These are phyloP conservation scores for Phaonia tiefii DNA, from an alignment of 2,888 invertebrate genomes.

Conservation along the genomic window DNA sequence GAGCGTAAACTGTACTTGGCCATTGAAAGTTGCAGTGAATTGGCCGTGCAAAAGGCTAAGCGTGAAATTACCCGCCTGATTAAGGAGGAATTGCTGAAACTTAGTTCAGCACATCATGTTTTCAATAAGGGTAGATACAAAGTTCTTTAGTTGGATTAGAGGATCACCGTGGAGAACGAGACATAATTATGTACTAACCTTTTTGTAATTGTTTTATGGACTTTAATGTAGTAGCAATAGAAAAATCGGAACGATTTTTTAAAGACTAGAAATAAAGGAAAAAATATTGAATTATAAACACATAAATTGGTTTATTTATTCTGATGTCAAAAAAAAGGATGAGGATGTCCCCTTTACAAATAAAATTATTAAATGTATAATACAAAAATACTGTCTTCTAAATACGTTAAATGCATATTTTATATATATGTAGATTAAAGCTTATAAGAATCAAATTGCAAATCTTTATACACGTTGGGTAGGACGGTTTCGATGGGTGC, in stretches of 20 bases:
- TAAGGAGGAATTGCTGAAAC: constrained; percentile 97
- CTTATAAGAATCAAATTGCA: constrained; percentile 49
- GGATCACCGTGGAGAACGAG: neutral
- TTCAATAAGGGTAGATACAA: constrained; percentile 96
- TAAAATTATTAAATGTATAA: constrained; percentile 4
- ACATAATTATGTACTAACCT: neutral
- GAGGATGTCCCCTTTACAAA: neutral
- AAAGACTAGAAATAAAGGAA: constrained; percentile 49
- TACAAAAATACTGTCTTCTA: constrained; percentile 35
- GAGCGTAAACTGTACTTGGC: constrained; percentile 98
- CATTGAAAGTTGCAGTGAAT: constrained; percentile 98
- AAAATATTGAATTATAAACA: neutral
- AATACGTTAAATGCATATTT: constrained; percentile 9
- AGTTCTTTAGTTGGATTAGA: constrained; percentile 85
- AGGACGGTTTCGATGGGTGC: neutral
- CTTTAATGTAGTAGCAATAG: constrained; percentile 37
- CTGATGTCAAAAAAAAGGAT: neutral
- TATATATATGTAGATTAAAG: constrained; percentile 47
- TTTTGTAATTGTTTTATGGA: constrained; percentile 45
- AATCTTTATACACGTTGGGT: neutral
- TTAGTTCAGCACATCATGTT: constrained; percentile 92
- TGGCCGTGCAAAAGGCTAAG: constrained; percentile 97
- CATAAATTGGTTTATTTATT: neutral
- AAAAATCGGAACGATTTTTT: constrained; percentile 53
- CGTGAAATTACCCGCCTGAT: constrained; percentile 98